Evolutionary conservation across 2,113 vertebrate species (phyloP).

Genomic region (Mesocricetus auratus): DNA sequence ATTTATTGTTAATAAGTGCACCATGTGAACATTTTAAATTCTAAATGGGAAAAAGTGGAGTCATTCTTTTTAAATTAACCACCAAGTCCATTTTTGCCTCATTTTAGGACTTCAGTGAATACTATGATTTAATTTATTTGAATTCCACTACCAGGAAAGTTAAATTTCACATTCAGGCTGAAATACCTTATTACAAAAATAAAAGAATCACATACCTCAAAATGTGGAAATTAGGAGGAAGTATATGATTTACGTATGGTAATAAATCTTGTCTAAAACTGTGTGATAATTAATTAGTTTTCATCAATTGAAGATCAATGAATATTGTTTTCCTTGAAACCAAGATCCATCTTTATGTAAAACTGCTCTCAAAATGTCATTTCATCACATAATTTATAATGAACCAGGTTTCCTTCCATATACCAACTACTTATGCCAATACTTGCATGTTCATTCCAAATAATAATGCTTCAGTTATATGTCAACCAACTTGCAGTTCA

Average conservation of each 20-base stretch:
- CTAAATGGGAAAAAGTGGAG: conserved; percentile 1
- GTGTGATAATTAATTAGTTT: not conserved
- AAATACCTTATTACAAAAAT: not conserved
- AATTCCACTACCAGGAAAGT: not conserved
- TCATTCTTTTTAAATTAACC: not conserved
- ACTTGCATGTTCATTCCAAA: not conserved
- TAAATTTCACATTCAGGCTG: conserved; percentile 42
- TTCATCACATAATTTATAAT: not conserved
- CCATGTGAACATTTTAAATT: not conserved
- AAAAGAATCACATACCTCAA: not conserved
- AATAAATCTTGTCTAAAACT: not conserved
- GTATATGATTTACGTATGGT: not conserved
- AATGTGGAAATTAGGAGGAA: not conserved
- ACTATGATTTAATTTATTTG: conserved; percentile 38
- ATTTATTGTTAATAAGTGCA: conserved; percentile 5
- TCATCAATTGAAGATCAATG: not conserved
- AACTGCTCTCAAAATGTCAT: not conserved
- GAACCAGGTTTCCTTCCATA: not conserved
- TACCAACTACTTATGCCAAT: not conserved
- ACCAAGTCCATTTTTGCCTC: not conserved
- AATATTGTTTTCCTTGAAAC: not conserved
- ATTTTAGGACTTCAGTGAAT: not conserved
- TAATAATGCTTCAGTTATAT: not conserved
- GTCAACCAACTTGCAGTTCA: not conserved
- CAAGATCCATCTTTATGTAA: not conserved